phyloP scores from a whole-genome alignment of 2,888 invertebrate species.

The Melinopterus prodromus region DNA sequence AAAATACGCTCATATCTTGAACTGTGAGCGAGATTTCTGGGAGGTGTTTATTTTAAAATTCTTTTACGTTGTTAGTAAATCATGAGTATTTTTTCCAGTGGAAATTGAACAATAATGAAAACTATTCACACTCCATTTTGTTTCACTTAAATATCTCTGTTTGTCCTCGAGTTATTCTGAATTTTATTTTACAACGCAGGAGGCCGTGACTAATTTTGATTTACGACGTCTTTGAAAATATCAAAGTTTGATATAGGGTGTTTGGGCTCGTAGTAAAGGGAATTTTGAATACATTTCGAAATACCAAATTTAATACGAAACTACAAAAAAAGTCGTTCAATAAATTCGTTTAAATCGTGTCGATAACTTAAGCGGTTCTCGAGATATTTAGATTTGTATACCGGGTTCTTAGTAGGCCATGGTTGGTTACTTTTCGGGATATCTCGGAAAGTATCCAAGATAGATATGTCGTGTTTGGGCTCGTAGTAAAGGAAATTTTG shows the following conservation, averaged over 20 bases:
- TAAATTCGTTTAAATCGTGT: neutral
- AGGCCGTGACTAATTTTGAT: no score
- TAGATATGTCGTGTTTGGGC: no score
- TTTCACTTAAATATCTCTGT: neutral
- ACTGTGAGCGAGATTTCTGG: neutral
- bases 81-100: no score
- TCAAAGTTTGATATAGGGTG: no score
- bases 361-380: neutral
- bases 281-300: no score
- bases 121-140: neutral
- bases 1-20: neutral
- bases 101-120: neutral
- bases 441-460: no score
- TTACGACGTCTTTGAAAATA: no score
- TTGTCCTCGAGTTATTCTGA: neutral
- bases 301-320: no score
- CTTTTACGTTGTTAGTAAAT: neutral
- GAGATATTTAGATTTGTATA: neutral
- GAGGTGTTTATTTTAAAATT: neutral
- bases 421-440: no score
- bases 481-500: no score
- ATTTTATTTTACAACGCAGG: neutral
- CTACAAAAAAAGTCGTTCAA: no score
- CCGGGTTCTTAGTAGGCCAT: neutral
- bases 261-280: no score